These are phyloP conservation scores for Rhyacophila evoluta DNA, from an alignment of 2,888 invertebrate genomes.

Conservation along the genomic window DNA sequence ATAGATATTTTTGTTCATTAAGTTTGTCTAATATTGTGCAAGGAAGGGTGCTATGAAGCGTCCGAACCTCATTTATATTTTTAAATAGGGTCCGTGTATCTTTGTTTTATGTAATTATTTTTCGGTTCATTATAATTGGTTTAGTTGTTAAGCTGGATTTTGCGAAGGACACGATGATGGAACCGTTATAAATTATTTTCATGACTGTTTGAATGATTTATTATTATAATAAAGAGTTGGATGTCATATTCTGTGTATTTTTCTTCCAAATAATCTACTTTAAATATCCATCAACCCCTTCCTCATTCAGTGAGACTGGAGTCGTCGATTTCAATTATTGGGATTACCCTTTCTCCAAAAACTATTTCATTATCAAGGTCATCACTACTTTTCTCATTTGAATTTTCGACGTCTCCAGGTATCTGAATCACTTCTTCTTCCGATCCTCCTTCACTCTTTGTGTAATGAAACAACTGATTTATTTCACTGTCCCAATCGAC, in stretches of 20 bases:
- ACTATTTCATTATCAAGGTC: constrained; percentile 3
- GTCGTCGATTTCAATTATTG: constrained; percentile 33
- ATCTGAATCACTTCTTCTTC: constrained; percentile 40
- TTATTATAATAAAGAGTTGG: constrained; percentile 73
- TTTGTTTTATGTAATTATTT: constrained; percentile 50
- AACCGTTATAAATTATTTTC: constrained; percentile 74
- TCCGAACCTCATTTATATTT: background rate
- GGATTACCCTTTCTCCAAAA: constrained; percentile 37
- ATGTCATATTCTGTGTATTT: constrained; percentile 61
- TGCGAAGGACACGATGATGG: constrained; percentile 57
- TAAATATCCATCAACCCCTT: background rate
- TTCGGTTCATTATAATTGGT: constrained; percentile 51
- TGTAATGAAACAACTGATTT: constrained; percentile 56
- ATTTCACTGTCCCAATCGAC: constrained; percentile 65
- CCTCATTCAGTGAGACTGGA: background rate
- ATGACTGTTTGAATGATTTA: constrained; percentile 71
- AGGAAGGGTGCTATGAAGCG: constrained; percentile 15
- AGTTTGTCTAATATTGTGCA: constrained; percentile 33
- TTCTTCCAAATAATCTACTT: background rate
- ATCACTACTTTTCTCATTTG: no score
- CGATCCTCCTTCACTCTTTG: constrained; percentile 55
- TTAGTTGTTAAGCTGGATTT: constrained; percentile 54
- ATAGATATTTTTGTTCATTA: constrained; percentile 43
- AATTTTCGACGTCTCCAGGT: background rate
- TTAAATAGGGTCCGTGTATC: constrained; percentile 39